A percentile compares a stretch with the other conserved stretches of the same genome.
These are phyloP conservation scores for Dorcus parallelipipedus DNA, from an alignment of 2,888 invertebrate species.

Conservation along the genomic window DNA sequence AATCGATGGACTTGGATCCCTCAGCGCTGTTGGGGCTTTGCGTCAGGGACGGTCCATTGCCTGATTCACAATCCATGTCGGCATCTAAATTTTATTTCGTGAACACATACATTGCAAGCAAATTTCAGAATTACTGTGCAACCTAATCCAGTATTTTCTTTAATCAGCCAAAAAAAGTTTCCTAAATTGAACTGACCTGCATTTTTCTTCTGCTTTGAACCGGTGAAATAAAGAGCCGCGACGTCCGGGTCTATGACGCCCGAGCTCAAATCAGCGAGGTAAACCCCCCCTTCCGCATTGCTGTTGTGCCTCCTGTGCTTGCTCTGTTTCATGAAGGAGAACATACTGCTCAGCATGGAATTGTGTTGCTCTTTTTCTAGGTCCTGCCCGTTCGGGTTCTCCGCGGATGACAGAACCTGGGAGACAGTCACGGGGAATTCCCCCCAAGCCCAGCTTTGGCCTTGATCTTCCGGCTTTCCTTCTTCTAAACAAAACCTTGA, in stretches of 20 bases:
- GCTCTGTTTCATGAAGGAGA: conserved; percentile 85
- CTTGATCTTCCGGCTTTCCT: conserved; percentile 33
- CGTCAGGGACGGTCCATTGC: conserved; percentile 92
- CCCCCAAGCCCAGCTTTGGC: conserved; percentile 87
- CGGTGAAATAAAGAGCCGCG: conserved; percentile 80
- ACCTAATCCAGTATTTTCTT: too few species aligned
- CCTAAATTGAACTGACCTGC: conserved; percentile 25
- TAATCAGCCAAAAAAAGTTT: too few species aligned
- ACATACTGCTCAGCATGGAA: conserved; percentile 87
- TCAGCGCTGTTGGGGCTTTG: conserved; percentile 90
- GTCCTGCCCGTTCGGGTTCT: conserved; percentile 10
- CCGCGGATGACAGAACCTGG: conserved; percentile 33
- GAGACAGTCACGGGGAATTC: conserved; percentile 65
- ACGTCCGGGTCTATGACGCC: conserved; percentile 91
- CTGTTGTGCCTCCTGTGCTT: conserved; percentile 55
- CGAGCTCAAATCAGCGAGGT: conserved; percentile 86
- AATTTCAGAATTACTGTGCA: background rate
- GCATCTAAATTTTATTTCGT: conserved; percentile 50
- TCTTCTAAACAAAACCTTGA: conserved; percentile 27
- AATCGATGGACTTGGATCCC: conserved; percentile 76
- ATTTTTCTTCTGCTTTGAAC: conserved; percentile 33
- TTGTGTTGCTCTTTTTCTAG: conserved; percentile 44
- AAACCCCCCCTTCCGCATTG: conserved; percentile 69
- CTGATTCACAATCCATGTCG: conserved; percentile 92
- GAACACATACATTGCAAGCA: conserved; percentile 30